Percentiles rank a stretch among this genome's conserved stretches.
Conservation (phyloP, 1,140 invertebrate species). For the Eriocheir sinensis region DNA sequence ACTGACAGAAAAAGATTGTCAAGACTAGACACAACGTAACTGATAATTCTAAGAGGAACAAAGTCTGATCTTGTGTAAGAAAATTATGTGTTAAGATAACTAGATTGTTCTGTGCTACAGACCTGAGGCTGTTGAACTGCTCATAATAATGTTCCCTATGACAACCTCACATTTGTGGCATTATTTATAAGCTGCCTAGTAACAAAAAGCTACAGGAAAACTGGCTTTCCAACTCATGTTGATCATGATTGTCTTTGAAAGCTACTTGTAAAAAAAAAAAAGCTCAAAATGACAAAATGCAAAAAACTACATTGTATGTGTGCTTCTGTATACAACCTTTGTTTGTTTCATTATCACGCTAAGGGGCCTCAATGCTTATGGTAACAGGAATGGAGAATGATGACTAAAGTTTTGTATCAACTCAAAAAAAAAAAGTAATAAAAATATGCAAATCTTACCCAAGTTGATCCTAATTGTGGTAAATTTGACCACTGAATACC, state of each 20-base stretch:
- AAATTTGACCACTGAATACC: background rate
- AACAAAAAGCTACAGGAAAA: constrained; percentile 76
- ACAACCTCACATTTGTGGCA: constrained; percentile 69
- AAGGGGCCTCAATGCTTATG: constrained; percentile 75
- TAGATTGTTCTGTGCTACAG: constrained; percentile 60
- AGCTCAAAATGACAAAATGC: constrained; percentile 74
- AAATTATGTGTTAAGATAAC: constrained; percentile 64
- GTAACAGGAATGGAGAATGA: constrained; percentile 75
- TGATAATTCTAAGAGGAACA: constrained; percentile 69
- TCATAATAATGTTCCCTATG: constrained; percentile 55
- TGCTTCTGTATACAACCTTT: constrained; percentile 71
- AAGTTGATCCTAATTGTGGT: constrained; percentile 30
- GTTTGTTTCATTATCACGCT: constrained; percentile 66
- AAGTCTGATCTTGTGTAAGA: constrained; percentile 52
- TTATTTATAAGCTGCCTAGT: constrained; percentile 72
- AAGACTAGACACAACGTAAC: background rate
- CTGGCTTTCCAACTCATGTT: constrained; percentile 69
- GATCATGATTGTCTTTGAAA: constrained; percentile 68
- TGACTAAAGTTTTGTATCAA: constrained; percentile 74
- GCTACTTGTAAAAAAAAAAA: constrained; percentile 74
- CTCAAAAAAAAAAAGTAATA: constrained; percentile 74
- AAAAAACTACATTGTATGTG: constrained; percentile 74
- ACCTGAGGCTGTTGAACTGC: constrained; percentile 65
- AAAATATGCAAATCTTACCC: constrained; percentile 75
- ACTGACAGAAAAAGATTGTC: constrained; percentile 37